These are phyloP conservation scores for Vireo altiloquus DNA, from an alignment of 2,113 vertebrate genomes.

Conservation along the genomic window DNA sequence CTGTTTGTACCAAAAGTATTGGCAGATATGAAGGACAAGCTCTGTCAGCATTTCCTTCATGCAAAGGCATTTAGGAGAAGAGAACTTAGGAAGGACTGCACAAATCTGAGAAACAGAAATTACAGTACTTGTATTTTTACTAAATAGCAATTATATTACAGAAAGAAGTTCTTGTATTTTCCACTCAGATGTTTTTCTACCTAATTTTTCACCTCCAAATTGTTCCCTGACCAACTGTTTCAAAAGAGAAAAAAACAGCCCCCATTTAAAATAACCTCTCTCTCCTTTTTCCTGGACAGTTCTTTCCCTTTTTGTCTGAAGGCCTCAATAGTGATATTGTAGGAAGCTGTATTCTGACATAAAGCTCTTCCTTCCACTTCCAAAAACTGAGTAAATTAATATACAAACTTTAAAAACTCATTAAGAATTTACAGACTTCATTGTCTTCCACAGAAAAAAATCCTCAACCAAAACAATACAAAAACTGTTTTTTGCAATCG, in stretches of 20 bases:
- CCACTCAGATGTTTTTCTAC: background rate
- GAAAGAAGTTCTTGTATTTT: background rate
- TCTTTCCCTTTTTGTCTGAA: background rate
- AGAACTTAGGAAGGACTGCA: background rate
- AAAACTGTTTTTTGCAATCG: background rate
- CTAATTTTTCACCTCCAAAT: background rate
- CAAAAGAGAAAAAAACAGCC: background rate
- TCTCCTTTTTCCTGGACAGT: background rate
- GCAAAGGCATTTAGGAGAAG: background rate
- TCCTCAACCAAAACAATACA: background rate
- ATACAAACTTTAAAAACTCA: background rate
- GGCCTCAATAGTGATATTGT: background rate
- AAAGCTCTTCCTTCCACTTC: background rate
- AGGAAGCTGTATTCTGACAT: background rate
- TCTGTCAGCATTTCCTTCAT: background rate
- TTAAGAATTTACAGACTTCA: background rate
- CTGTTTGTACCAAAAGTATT: background rate
- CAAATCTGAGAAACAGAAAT: background rate
- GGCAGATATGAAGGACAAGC: background rate
- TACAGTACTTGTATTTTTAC: background rate
- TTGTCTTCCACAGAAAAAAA: background rate
- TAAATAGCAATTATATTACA: background rate
- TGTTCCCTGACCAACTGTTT: background rate
- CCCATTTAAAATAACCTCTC: background rate
- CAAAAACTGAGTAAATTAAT: background rate